Base-by-base conservation (phyloP, 2,888 invertebrate species). In the Yponomeuta cagnagella region DNA sequence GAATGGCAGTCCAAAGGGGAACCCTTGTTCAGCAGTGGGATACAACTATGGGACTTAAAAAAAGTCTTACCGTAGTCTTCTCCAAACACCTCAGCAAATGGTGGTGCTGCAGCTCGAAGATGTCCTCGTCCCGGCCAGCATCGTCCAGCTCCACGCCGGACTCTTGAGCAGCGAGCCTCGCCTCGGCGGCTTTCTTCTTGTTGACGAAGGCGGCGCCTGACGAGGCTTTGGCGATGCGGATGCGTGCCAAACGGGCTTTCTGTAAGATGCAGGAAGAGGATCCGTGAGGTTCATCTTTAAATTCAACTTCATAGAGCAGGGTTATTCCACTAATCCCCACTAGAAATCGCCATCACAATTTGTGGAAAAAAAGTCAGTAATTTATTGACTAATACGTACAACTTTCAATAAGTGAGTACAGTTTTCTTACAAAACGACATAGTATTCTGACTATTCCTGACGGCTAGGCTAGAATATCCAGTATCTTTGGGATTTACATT, bases 71-170 rank as follows among this genome's bases (percentile, higher is more conserved):
- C 93, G 99, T 99, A 72, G 99, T 99, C 88, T 98, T 98, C 90
- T 99, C 99, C 80, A 99, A 94, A 90, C 99, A 99, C 78, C 98
- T 95, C 73, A 99, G 94, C 73, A 99, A 94, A 90, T 99, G 99
- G 89, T 99, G 99, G 90, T 99, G 99, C 90, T 99, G 99, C 89
- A 99, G 93, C 87, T 99, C 99, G 92, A 99, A 99, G 83, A 99
- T 98, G 88, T 99, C 99, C 84, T 98, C 98, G 82, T 98, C 98
- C 75, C 97, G 94, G 74, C 95, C 95, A 76, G 95, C 96, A 75
- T 98, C 98, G 80, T 98, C 98, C 78, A 97, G 90, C 79, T 98
- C 97, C 77, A 98, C 95, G 68, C 98, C 98, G 67, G 97, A 97
- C 90, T 97, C 97, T 90, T 97, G 96, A 70, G 98, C 97, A 71